Evolutionary conservation across 2,888 invertebrate species (phyloP).

Genomic region (Shargacucullia verbasci): DNA sequence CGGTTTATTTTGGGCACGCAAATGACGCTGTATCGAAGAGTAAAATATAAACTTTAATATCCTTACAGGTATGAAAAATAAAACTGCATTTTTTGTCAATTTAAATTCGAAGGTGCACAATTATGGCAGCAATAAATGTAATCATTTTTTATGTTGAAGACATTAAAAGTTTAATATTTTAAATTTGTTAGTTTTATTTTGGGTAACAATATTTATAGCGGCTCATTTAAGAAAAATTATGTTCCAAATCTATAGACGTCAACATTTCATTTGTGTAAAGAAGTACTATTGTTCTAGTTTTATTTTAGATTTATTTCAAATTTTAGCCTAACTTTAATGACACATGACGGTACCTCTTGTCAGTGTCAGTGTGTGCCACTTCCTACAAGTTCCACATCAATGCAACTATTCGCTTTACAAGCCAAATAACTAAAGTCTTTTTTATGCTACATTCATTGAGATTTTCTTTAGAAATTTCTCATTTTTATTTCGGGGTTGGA

Average conservation of each 20-base stretch:
- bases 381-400: constrained; percentile 48
- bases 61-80: constrained; percentile 14
- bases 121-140: constrained; percentile 17
- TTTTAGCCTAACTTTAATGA: constrained; percentile 23
- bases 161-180: background rate
- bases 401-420: constrained; percentile 45
- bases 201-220: too few species aligned
- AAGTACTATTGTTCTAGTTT: too few species aligned
- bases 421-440: constrained; percentile 41
- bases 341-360: constrained; percentile 29
- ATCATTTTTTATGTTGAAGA: background rate
- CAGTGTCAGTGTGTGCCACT: constrained; percentile 33
- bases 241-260: too few species aligned
- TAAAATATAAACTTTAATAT: constrained; percentile 22
- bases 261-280: too few species aligned
- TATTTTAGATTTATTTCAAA: too few species aligned
- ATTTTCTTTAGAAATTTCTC: constrained; percentile 17
- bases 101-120: constrained; percentile 15
- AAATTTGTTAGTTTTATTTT: too few species aligned
- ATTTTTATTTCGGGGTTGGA: constrained; percentile 38
- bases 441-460: constrained; percentile 29
- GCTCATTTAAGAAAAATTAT: too few species aligned
- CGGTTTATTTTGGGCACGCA: constrained; percentile 43
- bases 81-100: constrained; percentile 26
- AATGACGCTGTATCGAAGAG: constrained; percentile 31